Evolutionary conservation across 2,888 invertebrate genomes (phyloP).

Genomic region (Gnatocerus cornutus): DNA sequence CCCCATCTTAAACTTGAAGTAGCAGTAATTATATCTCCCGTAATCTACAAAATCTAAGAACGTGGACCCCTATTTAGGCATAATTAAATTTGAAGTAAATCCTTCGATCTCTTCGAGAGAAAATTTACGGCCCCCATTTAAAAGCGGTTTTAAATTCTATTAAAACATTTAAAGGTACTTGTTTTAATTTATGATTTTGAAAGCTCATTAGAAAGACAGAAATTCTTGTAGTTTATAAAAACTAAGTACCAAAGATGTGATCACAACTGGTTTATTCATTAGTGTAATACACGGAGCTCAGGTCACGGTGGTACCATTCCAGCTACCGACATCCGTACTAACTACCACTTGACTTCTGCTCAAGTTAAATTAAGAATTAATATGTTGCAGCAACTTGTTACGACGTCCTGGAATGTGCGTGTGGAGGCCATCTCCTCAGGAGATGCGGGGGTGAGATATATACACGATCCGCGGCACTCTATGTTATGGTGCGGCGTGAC

Average conservation of each 20-base stretch:
- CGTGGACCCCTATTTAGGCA: too few species aligned
- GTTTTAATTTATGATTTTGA: constrained; percentile 48
- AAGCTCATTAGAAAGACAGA: constrained; percentile 48
- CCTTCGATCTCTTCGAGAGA: background rate
- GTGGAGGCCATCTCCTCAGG: constrained; percentile 57
- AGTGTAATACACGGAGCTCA: constrained; percentile 20
- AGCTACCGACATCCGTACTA: background rate
- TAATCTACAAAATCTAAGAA: too few species aligned
- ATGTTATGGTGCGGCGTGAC: constrained; percentile 67
- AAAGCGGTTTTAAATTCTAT: constrained; percentile 39
- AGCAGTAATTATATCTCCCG: too few species aligned
- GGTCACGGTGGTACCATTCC: constrained; percentile 15
- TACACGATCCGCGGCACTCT: constrained; percentile 66
- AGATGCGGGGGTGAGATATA: constrained; percentile 68
- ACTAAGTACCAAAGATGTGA: constrained; percentile 43
- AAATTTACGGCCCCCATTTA: constrained; percentile 24
- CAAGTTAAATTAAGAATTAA: constrained; percentile 30
- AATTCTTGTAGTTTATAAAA: constrained; percentile 41
- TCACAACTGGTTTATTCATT: constrained; percentile 42
- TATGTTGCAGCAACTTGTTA: constrained; percentile 34
- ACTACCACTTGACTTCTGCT: constrained; percentile 2
- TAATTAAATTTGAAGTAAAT: too few species aligned
- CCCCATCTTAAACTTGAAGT: too few species aligned
- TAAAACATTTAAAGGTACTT: constrained; percentile 44
- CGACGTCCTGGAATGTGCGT: constrained; percentile 62